A percentile compares a stretch with the other conserved stretches of the same genome.
Evolutionary conservation across 2,113 vertebrate genomes (phyloP).

Genomic region (Lampris incognitus): DNA sequence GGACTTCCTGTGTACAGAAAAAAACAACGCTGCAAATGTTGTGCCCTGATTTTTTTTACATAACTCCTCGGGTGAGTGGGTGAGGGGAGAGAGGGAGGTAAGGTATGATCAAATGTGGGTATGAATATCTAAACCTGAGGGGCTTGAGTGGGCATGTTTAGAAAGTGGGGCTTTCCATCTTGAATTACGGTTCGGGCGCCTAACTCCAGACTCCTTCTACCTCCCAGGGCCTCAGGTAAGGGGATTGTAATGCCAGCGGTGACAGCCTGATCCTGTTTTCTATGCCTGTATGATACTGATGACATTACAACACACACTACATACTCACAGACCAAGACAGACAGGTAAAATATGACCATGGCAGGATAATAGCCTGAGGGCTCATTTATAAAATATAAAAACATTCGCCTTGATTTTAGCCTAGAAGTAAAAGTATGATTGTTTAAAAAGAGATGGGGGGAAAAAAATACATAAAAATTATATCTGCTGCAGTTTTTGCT

Average conservation of each 20-base stretch:
- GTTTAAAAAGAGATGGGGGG: constrained; percentile 54
- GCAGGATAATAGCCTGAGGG: constrained; percentile 51
- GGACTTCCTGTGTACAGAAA: constrained; percentile 84
- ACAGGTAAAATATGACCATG: constrained; percentile 37
- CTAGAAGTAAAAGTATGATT: constrained; percentile 55
- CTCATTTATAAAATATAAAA: constrained; percentile 67
- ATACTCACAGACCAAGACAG: constrained; percentile 38
- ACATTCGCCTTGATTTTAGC: constrained; percentile 65
- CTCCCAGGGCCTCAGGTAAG: constrained; percentile 73
- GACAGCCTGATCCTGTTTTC: constrained; percentile 76
- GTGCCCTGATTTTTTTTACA: too few species aligned
- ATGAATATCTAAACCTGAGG: constrained; percentile 65
- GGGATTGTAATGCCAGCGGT: constrained; percentile 75
- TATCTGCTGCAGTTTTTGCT: constrained; percentile 40
- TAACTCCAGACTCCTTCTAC: constrained; percentile 55
- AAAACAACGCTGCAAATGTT: constrained; percentile 32
- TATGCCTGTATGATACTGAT: constrained; percentile 76
- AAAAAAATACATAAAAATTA: constrained; percentile 42
- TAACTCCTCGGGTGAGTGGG: not conserved
- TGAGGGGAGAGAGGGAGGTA: constrained; percentile 22
- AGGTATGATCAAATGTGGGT: constrained; percentile 35
- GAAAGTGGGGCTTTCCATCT: constrained; percentile 76
- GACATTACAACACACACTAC: constrained; percentile 69
- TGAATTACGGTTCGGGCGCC: constrained; percentile 50
- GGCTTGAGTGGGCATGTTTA: constrained; percentile 73